These are phyloP conservation scores for Gadus macrocephalus DNA, from an alignment of 2,113 vertebrate genomes.

Conservation along the genomic window DNA sequence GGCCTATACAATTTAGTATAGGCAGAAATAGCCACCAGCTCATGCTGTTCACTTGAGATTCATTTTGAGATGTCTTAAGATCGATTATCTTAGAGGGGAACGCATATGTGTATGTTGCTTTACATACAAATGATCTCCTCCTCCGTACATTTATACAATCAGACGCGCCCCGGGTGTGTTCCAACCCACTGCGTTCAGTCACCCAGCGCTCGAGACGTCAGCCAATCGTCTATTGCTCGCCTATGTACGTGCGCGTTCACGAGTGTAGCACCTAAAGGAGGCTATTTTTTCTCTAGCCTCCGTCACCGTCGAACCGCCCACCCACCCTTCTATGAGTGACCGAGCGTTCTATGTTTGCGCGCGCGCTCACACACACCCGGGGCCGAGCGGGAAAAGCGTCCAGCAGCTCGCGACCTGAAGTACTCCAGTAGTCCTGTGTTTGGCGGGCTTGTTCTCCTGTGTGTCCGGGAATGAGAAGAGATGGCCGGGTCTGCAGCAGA, in stretches of 20 bases:
- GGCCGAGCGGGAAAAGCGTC: slow-evolving; percentile 57
- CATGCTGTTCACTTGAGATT: no score
- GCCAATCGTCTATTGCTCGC: background rate
- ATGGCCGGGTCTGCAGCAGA: slow-evolving; percentile 89
- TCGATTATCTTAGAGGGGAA: no score
- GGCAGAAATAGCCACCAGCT: no score
- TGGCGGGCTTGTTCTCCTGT: slow-evolving; percentile 55
- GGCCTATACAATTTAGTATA: no score
- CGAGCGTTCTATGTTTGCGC: background rate
- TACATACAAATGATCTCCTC: no score
- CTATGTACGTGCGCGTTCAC: slow-evolving; percentile 45
- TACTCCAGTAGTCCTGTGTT: slow-evolving; percentile 18
- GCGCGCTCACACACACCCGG: slow-evolving; percentile 46
- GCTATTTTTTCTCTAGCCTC: slow-evolving; percentile 3
- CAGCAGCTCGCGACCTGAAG: slow-evolving; percentile 11
- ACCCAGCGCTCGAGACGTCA: background rate
- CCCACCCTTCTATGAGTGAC: slow-evolving; percentile 27
- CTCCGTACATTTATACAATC: no score
- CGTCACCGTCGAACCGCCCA: slow-evolving; percentile 54
- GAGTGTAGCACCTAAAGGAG: background rate
- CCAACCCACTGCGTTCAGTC: no score
- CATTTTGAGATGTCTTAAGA: no score
- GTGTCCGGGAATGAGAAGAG: slow-evolving; percentile 85
- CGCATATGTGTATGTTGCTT: no score
- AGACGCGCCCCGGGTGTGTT: no score